Evolutionary conservation across 2,888 invertebrate species (phyloP).

Genomic region (Barypeithes pellucidus): DNA sequence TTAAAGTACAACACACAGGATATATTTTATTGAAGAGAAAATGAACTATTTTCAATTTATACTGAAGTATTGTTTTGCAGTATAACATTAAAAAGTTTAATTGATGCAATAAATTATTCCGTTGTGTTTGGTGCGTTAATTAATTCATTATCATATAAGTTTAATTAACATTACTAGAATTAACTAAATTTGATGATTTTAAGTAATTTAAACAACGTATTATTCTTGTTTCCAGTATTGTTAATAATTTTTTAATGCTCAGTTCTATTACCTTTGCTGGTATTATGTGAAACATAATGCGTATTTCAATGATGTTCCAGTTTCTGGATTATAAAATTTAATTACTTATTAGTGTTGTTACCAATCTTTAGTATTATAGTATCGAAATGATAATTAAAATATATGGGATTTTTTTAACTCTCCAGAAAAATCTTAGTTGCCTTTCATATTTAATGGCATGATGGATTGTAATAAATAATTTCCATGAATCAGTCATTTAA

Average conservation of each 20-base stretch:
- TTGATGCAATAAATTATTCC: constrained; percentile 38
- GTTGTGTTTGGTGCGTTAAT: constrained; percentile 40
- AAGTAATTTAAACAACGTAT: neutral
- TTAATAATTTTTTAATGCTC: neutral
- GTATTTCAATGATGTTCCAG: neutral
- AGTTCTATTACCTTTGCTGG: neutral
- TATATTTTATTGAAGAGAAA: constrained; percentile 6
- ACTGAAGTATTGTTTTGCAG: constrained; percentile 33
- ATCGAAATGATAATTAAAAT: neutral
- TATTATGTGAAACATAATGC: neutral
- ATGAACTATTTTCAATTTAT: neutral
- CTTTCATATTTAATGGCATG: no score
- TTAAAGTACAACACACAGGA: no score
- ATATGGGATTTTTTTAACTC: neutral
- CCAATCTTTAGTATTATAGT: neutral
- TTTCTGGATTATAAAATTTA: neutral
- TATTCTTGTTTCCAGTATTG: constrained; percentile 3
- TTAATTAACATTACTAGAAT: constrained; percentile 47
- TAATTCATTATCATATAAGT: constrained; percentile 52
- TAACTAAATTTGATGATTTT: constrained; percentile 41
- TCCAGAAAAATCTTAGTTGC: no score
- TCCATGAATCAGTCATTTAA: no score
- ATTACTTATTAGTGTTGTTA: neutral
- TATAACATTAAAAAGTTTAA: constrained; percentile 43
- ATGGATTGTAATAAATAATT: no score